Conservation (phyloP, 2,888 invertebrate genomes). For the Rhynchonema sp. region DNA sequence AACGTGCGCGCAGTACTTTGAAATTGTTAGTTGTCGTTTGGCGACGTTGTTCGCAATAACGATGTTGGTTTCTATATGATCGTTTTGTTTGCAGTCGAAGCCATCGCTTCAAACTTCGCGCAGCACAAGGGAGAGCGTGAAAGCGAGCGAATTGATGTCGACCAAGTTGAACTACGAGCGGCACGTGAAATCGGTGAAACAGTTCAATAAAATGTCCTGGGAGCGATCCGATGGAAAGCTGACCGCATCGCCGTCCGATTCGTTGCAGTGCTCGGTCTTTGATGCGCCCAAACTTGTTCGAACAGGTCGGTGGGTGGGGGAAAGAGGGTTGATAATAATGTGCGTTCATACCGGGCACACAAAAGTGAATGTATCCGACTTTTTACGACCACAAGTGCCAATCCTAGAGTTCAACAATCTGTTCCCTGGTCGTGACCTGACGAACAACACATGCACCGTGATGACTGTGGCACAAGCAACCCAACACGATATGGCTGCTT, state of each 20-base stretch:
- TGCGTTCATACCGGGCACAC: no score
- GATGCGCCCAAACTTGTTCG: neutral
- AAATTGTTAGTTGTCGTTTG: no score
- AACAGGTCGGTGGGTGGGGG: neutral
- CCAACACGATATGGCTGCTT: slow-evolving; percentile 10
- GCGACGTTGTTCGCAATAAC: no score
- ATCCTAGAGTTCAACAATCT: slow-evolving; percentile 14
- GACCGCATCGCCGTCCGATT: neutral
- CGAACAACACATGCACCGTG: slow-evolving; percentile 12
- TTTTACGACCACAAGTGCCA: no score
- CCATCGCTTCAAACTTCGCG: no score
- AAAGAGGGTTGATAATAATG: neutral
- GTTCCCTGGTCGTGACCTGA: slow-evolving; percentile 16
- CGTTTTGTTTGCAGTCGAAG: no score
- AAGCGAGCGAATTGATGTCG: neutral
- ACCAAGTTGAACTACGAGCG: neutral
- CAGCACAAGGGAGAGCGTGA: no score
- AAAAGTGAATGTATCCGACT: neutral
- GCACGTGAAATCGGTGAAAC: neutral
- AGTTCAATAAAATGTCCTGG: neutral
- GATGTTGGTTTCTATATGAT: no score
- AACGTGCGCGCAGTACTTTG: no score
- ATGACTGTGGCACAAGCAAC: slow-evolving; percentile 19
- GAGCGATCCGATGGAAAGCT: neutral
- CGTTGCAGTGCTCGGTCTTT: neutral